phyloP scores from a whole-genome alignment of 1,140 invertebrate species.

The Brachionus rotundiformis region DNA sequence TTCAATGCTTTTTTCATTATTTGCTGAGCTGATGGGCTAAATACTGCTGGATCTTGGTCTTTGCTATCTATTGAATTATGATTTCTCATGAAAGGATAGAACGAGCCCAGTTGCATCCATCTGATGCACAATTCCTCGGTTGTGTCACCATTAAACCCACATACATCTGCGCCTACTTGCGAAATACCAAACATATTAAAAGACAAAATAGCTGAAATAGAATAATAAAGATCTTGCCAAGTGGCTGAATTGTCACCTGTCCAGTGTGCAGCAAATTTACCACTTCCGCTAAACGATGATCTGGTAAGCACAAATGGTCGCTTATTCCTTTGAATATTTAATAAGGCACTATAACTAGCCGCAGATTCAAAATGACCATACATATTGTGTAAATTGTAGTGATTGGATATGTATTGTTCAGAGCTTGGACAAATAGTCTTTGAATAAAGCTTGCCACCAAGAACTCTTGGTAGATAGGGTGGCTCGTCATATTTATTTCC shows the following conservation, averaged over 20 bases:
- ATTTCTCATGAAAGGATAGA: constrained; percentile 69
- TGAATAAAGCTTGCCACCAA: constrained; percentile 56
- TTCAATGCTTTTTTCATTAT: constrained; percentile 67
- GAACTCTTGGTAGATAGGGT: constrained; percentile 62
- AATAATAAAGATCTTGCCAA: constrained; percentile 60
- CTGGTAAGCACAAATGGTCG: constrained; percentile 80
- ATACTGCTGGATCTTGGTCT: constrained; percentile 59
- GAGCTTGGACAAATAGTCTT: constrained; percentile 44
- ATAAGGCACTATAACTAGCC: constrained; percentile 64
- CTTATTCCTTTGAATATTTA: constrained; percentile 58
- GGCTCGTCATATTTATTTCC: constrained; percentile 67
- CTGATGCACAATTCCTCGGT: constrained; percentile 64
- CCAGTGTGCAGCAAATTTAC: constrained; percentile 83
- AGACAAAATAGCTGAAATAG: constrained; percentile 58
- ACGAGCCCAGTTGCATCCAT: constrained; percentile 69
- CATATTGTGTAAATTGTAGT: constrained; percentile 73
- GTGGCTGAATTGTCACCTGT: constrained; percentile 69
- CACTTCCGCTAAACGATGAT: constrained; percentile 77
- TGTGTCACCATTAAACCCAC: constrained; percentile 67
- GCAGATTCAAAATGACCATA: constrained; percentile 67
- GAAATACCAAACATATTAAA: constrained; percentile 69
- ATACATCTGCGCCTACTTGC: constrained; percentile 84
- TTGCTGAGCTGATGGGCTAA: constrained; percentile 45
- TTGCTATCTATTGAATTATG: constrained; percentile 56
- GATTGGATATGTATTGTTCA: constrained; percentile 67